Base-by-base conservation (phyloP, 2,888 invertebrate genomes). In the Myopa testacea region DNA sequence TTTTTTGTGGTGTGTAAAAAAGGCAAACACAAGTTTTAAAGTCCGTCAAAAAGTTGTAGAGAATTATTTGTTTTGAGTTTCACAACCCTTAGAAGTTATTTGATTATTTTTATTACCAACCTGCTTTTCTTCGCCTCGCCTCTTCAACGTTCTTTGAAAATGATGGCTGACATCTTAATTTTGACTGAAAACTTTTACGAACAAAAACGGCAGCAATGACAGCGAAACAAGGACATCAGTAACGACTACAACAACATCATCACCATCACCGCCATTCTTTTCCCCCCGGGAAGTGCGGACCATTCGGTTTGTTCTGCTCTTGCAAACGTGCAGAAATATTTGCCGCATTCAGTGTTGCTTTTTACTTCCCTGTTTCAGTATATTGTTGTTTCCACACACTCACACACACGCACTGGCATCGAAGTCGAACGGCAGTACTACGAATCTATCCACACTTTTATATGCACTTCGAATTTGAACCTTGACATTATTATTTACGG, bases 401-500 rank as follows among this genome's bases (percentile, higher is more conserved):
- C n/a, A 37, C 58, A 50, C 58, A 60, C 58, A 60, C 38, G 38
- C 70, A 65, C 73, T 40, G 4, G 58, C 16, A 62, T 3, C 5
- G 45, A 6, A 45, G 6, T 45, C 45, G 7, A 45, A 10, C 2
- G 26, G 26, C 26, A 26, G 26, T 26, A 26, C 26, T 26, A 26
- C 26, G 26, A 26, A 26, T 26, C 26, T 26, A 26, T 26, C 26
- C 1, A 26, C 26, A 26, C 26, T 26, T 45, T 45, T 10, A 45
- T 10, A n/a, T 12, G 19, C 68, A 72, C n/a, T 50, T 69, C 65
- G 63, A 74, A 67, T 75, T 80, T 58, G 68, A 75, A 75, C 75
- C 78, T 75, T 78, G 75, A 78, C 71, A 75, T 78, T 58, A 78
- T 80, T 80, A 78, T 78, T 78, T 78, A 77, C 80, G 75, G 75